Evolutionary conservation across 2,797 vertebrate species (phyloP).

Genomic region (Hyperoplus lanceolatus): DNA sequence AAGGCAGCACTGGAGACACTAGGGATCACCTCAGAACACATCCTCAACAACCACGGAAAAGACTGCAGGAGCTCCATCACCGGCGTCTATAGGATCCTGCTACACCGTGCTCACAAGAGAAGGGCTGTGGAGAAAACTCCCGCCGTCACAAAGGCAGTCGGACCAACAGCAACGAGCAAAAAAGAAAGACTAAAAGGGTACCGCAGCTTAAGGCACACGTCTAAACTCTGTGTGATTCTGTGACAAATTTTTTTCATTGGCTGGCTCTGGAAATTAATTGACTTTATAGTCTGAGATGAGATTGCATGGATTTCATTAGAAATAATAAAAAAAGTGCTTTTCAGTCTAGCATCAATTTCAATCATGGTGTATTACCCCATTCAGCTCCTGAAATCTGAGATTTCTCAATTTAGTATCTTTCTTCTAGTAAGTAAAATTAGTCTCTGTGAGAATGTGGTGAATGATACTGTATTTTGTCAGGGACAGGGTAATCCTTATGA

Average conservation of each 20-base stretch:
- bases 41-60: constrained; percentile 92
- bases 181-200: constrained; percentile 86
- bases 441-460: constrained; percentile 75
- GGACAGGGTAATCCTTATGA: constrained; percentile 20
- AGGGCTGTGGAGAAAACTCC: constrained; percentile 88
- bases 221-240: constrained; percentile 97
- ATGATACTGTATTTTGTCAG: constrained; percentile 42
- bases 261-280: constrained; percentile 16
- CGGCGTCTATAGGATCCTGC: constrained; percentile 93
- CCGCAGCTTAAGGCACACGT: constrained; percentile 90
- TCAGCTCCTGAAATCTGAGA: constrained; percentile 58
- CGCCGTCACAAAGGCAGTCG: constrained; percentile 79
- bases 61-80: constrained; percentile 94
- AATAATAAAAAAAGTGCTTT: constrained; percentile 52
- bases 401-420: constrained; percentile 63
- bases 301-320: constrained; percentile 62
- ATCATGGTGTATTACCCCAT: constrained; percentile 27
- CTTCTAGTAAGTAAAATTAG: constrained; percentile 63
- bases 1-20: constrained; percentile 88
- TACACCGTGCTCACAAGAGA: constrained; percentile 92
- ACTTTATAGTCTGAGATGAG: constrained; percentile 31
- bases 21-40: constrained; percentile 93
- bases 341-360: constrained; percentile 52
- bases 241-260: constrained; percentile 75
- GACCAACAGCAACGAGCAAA: constrained; percentile 72